Evolutionary conservation across 2,888 invertebrate species (phyloP), one percentile per base, ranked within the genome.

Genomic region (Campoplex nolae): DNA sequence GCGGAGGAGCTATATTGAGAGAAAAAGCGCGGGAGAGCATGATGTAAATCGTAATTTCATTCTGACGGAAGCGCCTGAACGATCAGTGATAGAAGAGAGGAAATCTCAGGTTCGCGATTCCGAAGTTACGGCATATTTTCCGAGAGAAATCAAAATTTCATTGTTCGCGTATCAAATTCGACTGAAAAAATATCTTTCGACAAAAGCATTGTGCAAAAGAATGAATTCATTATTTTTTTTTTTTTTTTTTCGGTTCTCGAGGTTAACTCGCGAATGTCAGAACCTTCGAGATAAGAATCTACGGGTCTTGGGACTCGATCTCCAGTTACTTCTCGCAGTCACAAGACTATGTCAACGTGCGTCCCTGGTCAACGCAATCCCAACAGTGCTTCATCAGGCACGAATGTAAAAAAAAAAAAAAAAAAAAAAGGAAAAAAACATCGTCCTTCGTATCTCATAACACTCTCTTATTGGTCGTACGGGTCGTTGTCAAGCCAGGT

Each of bases 261-360:
- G 45, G 56, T 67, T 38, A 71, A 23, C 62, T 51, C 76, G 62
- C 76, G 62, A 93, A 93, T 92, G 93, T 93, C 93, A 92, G 91
- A 90, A 87, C 38, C 75, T 51, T 16, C n/a, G 84, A 85, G 93
- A 93, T 93, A 92, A 78, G 88, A 87, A 92, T 93, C 92, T 92
- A 78, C 83, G 84, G 54, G 54, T 74, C 68, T 38, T 70, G 48
- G 78, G 77, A 56, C 81, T 76, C 82, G 86, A 86, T 88, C 85
- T 88, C 88, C 80, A 78, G 81, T 88, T 88, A 88, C 88, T 83
- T 71, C 28, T 58, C 62, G 74, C 74, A 65, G 74, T 76, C 38
- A 56, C 28, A 38, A 9, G 62, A 18, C 62, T 48, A 38, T 68
- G 13, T 42, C 2, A 54, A 32, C 35, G 68, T 79, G 84, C 76